A percentile compares a stretch with the other conserved stretches of the same genome.
These are phyloP conservation scores for Agrochola lota DNA, from an alignment of 2,888 invertebrate species.

Conservation along the genomic window DNA sequence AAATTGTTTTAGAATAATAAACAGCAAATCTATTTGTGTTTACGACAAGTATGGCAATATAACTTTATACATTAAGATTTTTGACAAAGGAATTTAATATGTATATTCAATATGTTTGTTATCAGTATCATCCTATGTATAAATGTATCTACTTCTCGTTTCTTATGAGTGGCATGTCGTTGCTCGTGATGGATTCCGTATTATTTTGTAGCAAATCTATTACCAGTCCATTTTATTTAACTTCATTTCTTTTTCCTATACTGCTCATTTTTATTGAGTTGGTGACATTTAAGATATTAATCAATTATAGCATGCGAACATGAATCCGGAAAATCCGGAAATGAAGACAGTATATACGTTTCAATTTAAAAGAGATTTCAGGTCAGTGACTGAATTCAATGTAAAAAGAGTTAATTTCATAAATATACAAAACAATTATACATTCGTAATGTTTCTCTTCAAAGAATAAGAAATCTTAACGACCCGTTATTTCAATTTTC, in stretches of 20 bases:
- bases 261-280: background rate
- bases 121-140: too few relatives aligned
- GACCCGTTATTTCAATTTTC: slow-evolving; percentile 64
- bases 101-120: background rate
- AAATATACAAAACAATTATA: slow-evolving; percentile 51
- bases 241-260: background rate
- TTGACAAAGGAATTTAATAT: background rate
- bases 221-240: background rate
- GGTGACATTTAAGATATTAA: background rate
- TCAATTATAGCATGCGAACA: background rate
- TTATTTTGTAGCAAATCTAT: background rate
- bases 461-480: slow-evolving; percentile 53
- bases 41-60: background rate
- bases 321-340: background rate
- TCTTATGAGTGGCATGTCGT: background rate
- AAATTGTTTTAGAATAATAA: slow-evolving; percentile 13
- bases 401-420: slow-evolving; percentile 53
- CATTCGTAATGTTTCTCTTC: slow-evolving; percentile 56
- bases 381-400: slow-evolving; percentile 39
- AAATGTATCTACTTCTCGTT: background rate
- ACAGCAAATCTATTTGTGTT: background rate
- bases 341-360: background rate
- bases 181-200: background rate
- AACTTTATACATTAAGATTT: background rate
- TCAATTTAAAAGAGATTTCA: slow-evolving; percentile 17